Percentiles rank a stretch among this genome's conserved stretches.
These are phyloP conservation scores for Boloria euphrosyne DNA, from an alignment of 2,888 invertebrate genomes.

Conservation along the genomic window DNA sequence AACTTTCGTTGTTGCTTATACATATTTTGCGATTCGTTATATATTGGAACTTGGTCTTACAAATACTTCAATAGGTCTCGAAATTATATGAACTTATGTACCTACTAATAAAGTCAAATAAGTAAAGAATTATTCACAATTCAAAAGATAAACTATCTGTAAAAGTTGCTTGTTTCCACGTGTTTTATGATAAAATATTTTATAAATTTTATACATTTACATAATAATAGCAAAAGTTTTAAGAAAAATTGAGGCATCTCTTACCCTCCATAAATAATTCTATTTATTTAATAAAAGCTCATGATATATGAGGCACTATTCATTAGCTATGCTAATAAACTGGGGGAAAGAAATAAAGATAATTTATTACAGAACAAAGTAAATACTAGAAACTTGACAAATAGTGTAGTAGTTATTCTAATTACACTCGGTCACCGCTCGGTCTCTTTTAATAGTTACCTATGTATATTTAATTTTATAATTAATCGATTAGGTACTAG, in stretches of 20 bases:
- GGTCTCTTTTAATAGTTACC: too few relatives aligned
- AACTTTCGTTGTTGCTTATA: neutral
- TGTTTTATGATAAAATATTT: too few relatives aligned
- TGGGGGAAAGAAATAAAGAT: neutral
- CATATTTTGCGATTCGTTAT: neutral
- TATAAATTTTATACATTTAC: too few relatives aligned
- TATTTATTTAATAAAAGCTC: neutral
- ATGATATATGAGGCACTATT: neutral
- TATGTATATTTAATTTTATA: too few relatives aligned
- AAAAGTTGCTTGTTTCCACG: too few relatives aligned
- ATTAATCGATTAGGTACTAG: too few relatives aligned
- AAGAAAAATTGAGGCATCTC: neutral
- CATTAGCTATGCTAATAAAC: neutral
- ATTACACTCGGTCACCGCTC: too few relatives aligned
- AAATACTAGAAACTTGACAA: neutral
- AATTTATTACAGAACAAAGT: conserved; percentile 4
- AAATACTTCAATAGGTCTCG: neutral
- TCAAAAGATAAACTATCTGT: too few relatives aligned
- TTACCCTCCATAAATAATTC: neutral
- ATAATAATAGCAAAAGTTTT: neutral
- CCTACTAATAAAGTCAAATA: too few relatives aligned
- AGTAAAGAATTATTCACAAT: too few relatives aligned
- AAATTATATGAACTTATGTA: too few relatives aligned
- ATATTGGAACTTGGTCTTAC: neutral
- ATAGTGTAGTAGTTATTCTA: too few relatives aligned